Conservation (phyloP, 1,140 invertebrate species). For the Leptoteleia sp. region DNA sequence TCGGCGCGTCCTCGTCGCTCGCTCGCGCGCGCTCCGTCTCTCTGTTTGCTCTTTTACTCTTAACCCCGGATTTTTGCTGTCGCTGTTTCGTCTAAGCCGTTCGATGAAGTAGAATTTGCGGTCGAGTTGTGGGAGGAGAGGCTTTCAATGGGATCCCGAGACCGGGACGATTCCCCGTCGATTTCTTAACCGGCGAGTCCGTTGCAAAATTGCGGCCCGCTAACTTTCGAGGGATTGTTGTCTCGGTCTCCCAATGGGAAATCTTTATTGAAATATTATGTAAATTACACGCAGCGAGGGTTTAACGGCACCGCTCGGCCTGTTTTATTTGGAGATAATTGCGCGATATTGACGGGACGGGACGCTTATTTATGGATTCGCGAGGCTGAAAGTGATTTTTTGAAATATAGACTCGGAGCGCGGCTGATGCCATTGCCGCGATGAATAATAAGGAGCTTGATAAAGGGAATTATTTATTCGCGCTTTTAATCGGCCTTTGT, state of each 20-base stretch:
- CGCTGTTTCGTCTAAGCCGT: constrained; percentile 59
- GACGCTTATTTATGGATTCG: constrained; percentile 31
- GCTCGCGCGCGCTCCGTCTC: constrained; percentile 27
- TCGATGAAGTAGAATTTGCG: constrained; percentile 59
- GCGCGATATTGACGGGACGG: constrained; percentile 38
- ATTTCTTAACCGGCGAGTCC: constrained; percentile 14
- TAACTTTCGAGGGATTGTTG: constrained; percentile 42
- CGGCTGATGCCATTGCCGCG: constrained; percentile 5
- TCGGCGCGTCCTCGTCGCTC: constrained; percentile 25
- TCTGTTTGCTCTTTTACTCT: too few relatives aligned
- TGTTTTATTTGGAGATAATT: constrained; percentile 50
- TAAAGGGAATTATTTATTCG: constrained; percentile 26
- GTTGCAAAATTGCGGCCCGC: constrained; percentile 37
- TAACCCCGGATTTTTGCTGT: constrained; percentile 20
- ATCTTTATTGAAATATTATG: constrained; percentile 58
- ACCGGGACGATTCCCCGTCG: constrained; percentile 22
- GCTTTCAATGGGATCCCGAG: constrained; percentile 26
- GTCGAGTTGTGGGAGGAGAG: constrained; percentile 48
- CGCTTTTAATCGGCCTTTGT: constrained; percentile 7
- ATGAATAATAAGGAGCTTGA: constrained; percentile 28
- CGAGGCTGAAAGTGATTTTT: constrained; percentile 28
- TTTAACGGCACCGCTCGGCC: constrained; percentile 30
- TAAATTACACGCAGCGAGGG: constrained; percentile 36
- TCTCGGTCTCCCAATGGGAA: constrained; percentile 32
- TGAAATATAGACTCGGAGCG: constrained; percentile 1